Base-by-base conservation (phyloP, 2,888 invertebrate species). In the Lycia hirtaria region DNA sequence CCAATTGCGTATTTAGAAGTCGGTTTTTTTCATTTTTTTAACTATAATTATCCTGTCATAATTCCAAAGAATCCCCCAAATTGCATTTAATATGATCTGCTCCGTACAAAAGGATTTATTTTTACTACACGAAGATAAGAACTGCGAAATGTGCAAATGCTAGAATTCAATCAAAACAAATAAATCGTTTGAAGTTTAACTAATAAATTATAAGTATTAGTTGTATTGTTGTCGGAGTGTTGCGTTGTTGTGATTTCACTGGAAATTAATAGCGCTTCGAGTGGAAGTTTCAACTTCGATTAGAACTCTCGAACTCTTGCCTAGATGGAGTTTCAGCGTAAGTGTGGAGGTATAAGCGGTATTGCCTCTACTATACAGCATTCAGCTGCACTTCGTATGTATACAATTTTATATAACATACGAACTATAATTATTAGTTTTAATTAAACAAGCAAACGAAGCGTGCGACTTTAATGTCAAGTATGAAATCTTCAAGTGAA, bases 221-320 rank as follows among this genome's bases (percentile, higher is more conserved):
- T 32, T 40, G 10, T 22, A 3, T 26, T 41, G 15, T 15, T 14
- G 26, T 6, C 17, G 14, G 15, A 19, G 6, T n/a, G 17, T 10
- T 54, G 38, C 37, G 10, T 10, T 28, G 17, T n/a, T 48, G 17
- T 20, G 10, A 57, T 52, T 50, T 57, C 35, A 24, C 45, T 57
- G 41, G 15, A 47, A 41, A 57, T 57, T 57, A 52, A 52, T 57
- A 33, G 33, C 47, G 26, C 12, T 44, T 38, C 43, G 17, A 41
- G 20, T 6, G 17, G 6, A 57, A 57, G 51, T 57, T 57, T 47
- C 51, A 22, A 45, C 51, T 52, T 57, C 56, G 52, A 57, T 57
- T 57, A 57, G 35, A 30, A 19, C 38, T 56, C 54, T 22, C 2
- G 35, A 30, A 19, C 38, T 56, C 54, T 22, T 4, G 22, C 15